Percentiles rank a stretch among this genome's conserved stretches.
phyloP scores from a whole-genome alignment of 2,888 invertebrate species.

The Drosophila cracens region DNA sequence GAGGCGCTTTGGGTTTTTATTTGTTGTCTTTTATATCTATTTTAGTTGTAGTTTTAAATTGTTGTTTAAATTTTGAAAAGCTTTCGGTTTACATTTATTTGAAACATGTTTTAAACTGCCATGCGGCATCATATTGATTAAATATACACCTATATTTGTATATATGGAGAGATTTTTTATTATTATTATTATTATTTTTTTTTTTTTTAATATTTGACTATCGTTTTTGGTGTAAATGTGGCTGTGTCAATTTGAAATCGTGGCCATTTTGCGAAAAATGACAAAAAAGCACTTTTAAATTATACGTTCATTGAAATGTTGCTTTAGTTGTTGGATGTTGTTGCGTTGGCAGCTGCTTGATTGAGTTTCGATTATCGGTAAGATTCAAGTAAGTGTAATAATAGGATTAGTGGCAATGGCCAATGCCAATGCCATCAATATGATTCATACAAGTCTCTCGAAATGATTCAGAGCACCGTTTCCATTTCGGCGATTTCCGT shows the following conservation, averaged over 20 bases:
- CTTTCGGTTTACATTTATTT: constrained; percentile 80
- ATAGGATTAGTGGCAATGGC: constrained; percentile 24
- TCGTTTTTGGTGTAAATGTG: constrained; percentile 49
- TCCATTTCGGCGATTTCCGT: constrained; percentile 95
- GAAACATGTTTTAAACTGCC: constrained; percentile 71
- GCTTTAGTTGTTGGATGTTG: constrained; percentile 24
- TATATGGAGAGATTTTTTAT: constrained; percentile 38
- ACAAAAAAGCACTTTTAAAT: constrained; percentile 34
- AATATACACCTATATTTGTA: constrained; percentile 61
- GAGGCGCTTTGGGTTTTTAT: constrained; percentile 61
- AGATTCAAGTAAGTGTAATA: constrained; percentile 35
- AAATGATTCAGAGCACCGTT: constrained; percentile 89
- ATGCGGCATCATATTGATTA: constrained; percentile 64
- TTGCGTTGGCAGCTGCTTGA: constrained; percentile 35
- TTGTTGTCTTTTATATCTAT: constrained; percentile 12
- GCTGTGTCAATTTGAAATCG: constrained; percentile 34
- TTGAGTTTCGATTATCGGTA: constrained; percentile 38
- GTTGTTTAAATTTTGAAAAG: constrained; percentile 72
- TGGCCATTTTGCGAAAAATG: constrained; percentile 25
- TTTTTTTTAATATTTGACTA: constrained; percentile 12
- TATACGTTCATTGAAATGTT: constrained; percentile 28
- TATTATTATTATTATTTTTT: constrained; percentile 4
- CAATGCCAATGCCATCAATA: constrained; percentile 17
- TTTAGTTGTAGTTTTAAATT: constrained; percentile 38
- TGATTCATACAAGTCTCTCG: constrained; percentile 38